Evolutionary conservation across 2,113 vertebrate species (phyloP), one percentile per base, ranked within the genome.

Genomic region (Triplophysa siluroides): DNA sequence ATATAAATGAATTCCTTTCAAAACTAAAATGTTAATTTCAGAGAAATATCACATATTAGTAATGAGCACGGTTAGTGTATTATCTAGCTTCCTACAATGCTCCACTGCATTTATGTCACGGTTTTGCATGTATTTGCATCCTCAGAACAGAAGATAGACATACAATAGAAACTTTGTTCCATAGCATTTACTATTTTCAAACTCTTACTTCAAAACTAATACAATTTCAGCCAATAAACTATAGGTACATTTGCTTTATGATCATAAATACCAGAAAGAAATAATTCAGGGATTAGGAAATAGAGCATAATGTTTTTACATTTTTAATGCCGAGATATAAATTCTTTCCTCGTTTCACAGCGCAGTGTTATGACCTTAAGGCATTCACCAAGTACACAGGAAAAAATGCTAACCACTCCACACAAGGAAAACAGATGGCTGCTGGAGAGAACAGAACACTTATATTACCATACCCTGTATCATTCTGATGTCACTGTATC

Each of bases 351-450:
- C 21, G 74, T 56, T 78, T 78, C 63, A 47, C 79, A 78, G n/a
- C 26, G 56, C 43, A 67, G 29, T 75, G 83, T 52, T 14, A 78
- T 26, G 58, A 72, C 13, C 33, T 76, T 10, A 74, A 79, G 69
- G 79, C 79, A 79, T 84, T 84, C 64, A 56, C 54, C 79, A 81
- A 75, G 76, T 29, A 84, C 76, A 81, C 76, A 67, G 45, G 63
- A 84, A 81, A 84, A 81, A 60, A 81, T 38, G 58, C 76, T 75
- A 81, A 78, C 26, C 68, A 29, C 52, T 43, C 65, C 60, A 74
- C 52, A 78, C 0, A n/a, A 65, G 70, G 45, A 43, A 65, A 81
- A 24, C 66, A 64, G 38, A 79, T 43, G 60, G 43, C 29, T 67
- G 29, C 78, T 77, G 70, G 56, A 69, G 47, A 52, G 61, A 76